Conservation (phyloP, 1,140 invertebrate species). For the Uloborus diversus region DNA sequence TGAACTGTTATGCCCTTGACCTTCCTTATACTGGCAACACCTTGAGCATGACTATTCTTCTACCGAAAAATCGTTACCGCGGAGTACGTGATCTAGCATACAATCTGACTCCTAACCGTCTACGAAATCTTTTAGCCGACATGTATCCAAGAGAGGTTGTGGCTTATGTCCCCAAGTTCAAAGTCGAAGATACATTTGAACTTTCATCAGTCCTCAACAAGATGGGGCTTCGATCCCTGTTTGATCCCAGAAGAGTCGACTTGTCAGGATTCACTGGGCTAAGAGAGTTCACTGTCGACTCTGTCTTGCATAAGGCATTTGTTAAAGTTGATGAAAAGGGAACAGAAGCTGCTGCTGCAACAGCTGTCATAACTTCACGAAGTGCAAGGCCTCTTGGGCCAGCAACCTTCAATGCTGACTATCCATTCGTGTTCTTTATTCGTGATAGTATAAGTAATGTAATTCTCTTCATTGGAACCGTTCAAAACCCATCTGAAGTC, state of each 20-base stretch:
- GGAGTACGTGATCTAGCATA: slow-evolving; percentile 59
- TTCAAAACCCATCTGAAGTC: slow-evolving; percentile 53
- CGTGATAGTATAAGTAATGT: slow-evolving; percentile 71
- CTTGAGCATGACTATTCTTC: slow-evolving; percentile 78
- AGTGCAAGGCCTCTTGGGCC: slow-evolving; percentile 54
- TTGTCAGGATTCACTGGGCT: slow-evolving; percentile 57
- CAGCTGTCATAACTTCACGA: slow-evolving; percentile 62
- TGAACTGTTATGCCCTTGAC: slow-evolving; percentile 83
- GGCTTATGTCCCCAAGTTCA: slow-evolving; percentile 84
- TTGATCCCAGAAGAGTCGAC: slow-evolving; percentile 56
- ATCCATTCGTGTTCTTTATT: slow-evolving; percentile 79
- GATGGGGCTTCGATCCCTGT: slow-evolving; percentile 58
- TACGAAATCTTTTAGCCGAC: slow-evolving; percentile 56
- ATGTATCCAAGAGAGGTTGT: slow-evolving; percentile 70
- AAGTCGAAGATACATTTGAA: slow-evolving; percentile 72
- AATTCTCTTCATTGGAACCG: slow-evolving; percentile 75
- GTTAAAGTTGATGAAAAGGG: slow-evolving; percentile 86
- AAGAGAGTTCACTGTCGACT: slow-evolving; percentile 53
- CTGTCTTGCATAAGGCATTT: slow-evolving; percentile 79
- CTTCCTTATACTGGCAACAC: slow-evolving; percentile 85
- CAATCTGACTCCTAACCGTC: slow-evolving; percentile 48
- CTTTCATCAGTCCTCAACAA: slow-evolving; percentile 55
- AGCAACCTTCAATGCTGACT: slow-evolving; percentile 74
- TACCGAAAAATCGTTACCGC: slow-evolving; percentile 59
- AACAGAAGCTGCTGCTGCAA: slow-evolving; percentile 79